phyloP scores from a whole-genome alignment of 2,113 vertebrate genomes.

The Sinocyclocheilus anshuiensis region DNA sequence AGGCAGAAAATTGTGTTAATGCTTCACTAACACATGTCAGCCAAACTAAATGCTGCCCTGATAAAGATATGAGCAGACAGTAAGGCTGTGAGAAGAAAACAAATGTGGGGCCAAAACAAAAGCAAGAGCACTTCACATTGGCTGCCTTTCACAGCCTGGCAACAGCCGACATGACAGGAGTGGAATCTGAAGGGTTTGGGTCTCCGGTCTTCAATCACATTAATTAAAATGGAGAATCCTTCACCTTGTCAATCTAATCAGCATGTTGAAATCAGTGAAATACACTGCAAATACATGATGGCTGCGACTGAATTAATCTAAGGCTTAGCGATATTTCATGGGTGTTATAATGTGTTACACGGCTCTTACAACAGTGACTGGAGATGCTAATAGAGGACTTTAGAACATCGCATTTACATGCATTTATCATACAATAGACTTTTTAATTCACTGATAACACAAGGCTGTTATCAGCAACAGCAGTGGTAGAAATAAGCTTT shows the following conservation, averaged over 20 bases:
- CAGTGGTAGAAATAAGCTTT: not conserved
- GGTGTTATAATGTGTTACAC: conserved; percentile 14
- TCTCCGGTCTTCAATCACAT: conserved; percentile 12
- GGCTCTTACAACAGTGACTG: conserved; percentile 5
- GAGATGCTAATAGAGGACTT: not conserved
- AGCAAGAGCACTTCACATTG: conserved; percentile 29
- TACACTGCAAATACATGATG: conserved; percentile 20
- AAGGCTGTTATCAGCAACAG: conserved; percentile 14
- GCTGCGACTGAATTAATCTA: not conserved
- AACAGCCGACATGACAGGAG: not conserved
- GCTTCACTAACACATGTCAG: conserved; percentile 70
- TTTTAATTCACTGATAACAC: conserved; percentile 6
- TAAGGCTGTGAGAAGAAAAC: conserved; percentile 57
- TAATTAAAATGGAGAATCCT: conserved; percentile 13
- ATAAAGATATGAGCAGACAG: conserved; percentile 65
- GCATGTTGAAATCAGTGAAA: conserved; percentile 25
- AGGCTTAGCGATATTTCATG: conserved; percentile 11
- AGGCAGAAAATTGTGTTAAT: conserved; percentile 65
- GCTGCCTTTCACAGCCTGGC: conserved; percentile 19
- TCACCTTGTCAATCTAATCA: conserved; percentile 14
- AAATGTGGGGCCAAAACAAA: conserved; percentile 43
- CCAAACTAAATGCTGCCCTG: conserved; percentile 61
- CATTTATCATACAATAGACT: conserved; percentile 1
- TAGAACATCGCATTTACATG: not conserved
- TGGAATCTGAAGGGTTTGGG: not conserved